These are phyloP conservation scores for Petrosia ficiformis DNA, from an alignment of 37 sponge, comb jelly and placozoan genomes.

Conservation along the genomic window DNA sequence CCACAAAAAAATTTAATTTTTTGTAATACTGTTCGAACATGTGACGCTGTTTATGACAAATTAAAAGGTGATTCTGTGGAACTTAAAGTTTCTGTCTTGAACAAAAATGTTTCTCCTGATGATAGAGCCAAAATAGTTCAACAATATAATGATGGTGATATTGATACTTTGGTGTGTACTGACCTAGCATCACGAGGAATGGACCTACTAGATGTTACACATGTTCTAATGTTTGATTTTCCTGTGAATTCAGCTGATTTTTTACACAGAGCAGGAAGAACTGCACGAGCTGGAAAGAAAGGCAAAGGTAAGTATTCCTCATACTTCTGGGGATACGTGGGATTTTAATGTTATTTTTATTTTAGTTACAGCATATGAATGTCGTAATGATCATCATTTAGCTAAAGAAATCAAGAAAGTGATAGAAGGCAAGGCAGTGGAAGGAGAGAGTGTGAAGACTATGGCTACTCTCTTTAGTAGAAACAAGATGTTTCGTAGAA, in stretches of 20 bases:
- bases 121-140: conserved; percentile 29
- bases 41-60: conserved; percentile 4
- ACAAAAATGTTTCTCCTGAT: conserved; percentile 16
- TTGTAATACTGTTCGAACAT: conserved; percentile 29
- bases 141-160: conserved; percentile 35
- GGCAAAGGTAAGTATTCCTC: conserved; percentile 60
- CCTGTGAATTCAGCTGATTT: conserved; percentile 70
- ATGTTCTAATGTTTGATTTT: conserved; percentile 85
- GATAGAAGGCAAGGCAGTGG: conserved; percentile 8
- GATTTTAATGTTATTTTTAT: neutral
- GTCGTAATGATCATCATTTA: conserved; percentile 22
- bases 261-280: conserved; percentile 83
- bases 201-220: conserved; percentile 61
- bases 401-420: conserved; percentile 38
- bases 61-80: neutral
- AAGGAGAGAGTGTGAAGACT: conserved; percentile 1
- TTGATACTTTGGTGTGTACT: conserved; percentile 57
- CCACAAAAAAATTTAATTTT: conserved; percentile 42
- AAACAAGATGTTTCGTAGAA: conserved; percentile 79
- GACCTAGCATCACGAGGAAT: conserved; percentile 76
- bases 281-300: conserved; percentile 65
- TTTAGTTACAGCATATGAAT: conserved; percentile 56
- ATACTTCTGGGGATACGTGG: neutral
- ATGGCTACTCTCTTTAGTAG: conserved; percentile 71
- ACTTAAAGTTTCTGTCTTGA: conserved; percentile 14